phyloP scores from a whole-genome alignment of 1,140 invertebrate genomes.

The Drosophila bocqueti region DNA sequence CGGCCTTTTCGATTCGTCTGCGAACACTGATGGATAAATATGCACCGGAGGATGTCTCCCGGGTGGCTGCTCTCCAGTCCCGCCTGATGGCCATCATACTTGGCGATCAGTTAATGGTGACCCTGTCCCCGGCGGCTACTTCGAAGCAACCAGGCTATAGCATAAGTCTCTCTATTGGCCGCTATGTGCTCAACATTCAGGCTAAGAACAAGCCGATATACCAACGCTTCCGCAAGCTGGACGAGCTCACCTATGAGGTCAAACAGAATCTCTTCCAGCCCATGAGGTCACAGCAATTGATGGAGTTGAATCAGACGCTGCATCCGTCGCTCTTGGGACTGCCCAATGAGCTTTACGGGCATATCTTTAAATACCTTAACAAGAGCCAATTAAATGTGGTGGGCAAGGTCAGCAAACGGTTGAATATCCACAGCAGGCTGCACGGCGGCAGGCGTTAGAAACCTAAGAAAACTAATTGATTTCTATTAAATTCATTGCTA shows the following conservation, averaged over 20 bases:
- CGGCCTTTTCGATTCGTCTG: slow-evolving; percentile 36
- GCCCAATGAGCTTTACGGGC: slow-evolving; percentile 57
- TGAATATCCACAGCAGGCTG: slow-evolving; percentile 32
- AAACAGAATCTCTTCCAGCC: slow-evolving; percentile 74
- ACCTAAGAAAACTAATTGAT: background rate
- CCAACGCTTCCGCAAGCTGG: slow-evolving; percentile 63
- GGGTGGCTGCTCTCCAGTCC: slow-evolving; percentile 21
- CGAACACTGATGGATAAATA: slow-evolving; percentile 42
- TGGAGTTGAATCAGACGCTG: slow-evolving; percentile 26
- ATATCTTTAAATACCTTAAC: slow-evolving; percentile 65
- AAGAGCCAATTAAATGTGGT: slow-evolving; percentile 61
- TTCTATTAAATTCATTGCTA: slow-evolving; percentile 6
- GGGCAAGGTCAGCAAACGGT: slow-evolving; percentile 62
- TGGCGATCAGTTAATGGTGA: slow-evolving; percentile 72
- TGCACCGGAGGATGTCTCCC: slow-evolving; percentile 2
- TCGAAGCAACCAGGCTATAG: slow-evolving; percentile 54
- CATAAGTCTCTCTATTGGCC: slow-evolving; percentile 61
- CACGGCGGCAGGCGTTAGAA: background rate
- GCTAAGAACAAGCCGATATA: slow-evolving; percentile 49
- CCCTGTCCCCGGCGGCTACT: slow-evolving; percentile 46
- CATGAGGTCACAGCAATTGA: slow-evolving; percentile 64
- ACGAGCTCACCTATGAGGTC: slow-evolving; percentile 58
- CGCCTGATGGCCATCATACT: slow-evolving; percentile 48
- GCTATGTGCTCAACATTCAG: slow-evolving; percentile 65
- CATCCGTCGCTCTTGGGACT: slow-evolving; percentile 63